These are phyloP conservation scores for Caradrina clavipalpis DNA, from an alignment of 2,888 invertebrate species.

Conservation along the genomic window DNA sequence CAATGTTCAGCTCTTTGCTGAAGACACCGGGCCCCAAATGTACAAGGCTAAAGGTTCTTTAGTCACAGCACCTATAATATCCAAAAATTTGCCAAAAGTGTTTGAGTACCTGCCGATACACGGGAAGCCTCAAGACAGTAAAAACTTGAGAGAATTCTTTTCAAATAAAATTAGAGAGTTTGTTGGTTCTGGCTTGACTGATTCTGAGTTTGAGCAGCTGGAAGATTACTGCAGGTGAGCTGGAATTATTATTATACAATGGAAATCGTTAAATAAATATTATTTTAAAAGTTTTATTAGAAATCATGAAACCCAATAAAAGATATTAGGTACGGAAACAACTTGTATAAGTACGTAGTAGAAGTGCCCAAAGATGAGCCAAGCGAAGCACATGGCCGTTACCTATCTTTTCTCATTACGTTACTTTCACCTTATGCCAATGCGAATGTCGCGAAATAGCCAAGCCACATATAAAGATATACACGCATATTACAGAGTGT, in stretches of 20 bases:
- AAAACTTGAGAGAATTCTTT: constrained; percentile 68
- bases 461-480: no score
- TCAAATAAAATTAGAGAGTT: constrained; percentile 76
- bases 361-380: no score
- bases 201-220: constrained; percentile 82
- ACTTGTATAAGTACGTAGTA: no score
- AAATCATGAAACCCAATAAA: no score
- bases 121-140: constrained; percentile 70
- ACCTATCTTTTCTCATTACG: no score
- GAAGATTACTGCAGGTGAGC: constrained; percentile 85
- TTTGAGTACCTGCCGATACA: constrained; percentile 79
- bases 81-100: constrained; percentile 75
- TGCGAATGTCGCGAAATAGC: no score
- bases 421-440: no score
- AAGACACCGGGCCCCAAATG: constrained; percentile 74
- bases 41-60: constrained; percentile 73
- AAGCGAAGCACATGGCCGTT: no score
- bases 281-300: no score
- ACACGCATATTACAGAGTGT: no score
- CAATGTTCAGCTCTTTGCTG: constrained; percentile 67
- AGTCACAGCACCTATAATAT: constrained; percentile 75
- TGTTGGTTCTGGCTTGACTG: constrained; percentile 78
- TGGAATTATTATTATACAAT: neutral
- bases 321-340: no score
- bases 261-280: neutral